These are phyloP conservation scores for Drosophila paulistorum DNA, from an alignment of 1,140 invertebrate genomes.

Conservation along the genomic window DNA sequence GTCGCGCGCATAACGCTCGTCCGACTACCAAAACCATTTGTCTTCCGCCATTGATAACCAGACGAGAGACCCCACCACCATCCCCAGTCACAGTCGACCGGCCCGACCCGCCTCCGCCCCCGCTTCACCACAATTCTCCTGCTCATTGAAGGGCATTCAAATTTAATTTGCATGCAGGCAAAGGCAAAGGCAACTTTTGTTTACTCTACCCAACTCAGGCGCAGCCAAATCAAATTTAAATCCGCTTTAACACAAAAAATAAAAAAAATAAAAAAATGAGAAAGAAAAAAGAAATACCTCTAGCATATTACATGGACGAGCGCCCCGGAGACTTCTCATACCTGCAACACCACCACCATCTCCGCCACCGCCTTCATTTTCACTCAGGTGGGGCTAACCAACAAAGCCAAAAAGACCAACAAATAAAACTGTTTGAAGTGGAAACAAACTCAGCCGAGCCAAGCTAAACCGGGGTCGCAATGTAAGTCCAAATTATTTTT, in stretches of 20 bases:
- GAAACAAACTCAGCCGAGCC: background rate
- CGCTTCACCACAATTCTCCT: conserved; percentile 13
- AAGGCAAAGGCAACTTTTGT: conserved; percentile 55
- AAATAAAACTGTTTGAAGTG: conserved; percentile 70
- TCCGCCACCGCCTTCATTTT: background rate
- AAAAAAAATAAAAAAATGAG: background rate
- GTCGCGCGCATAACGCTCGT: conserved; percentile 66
- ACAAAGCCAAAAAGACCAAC: background rate
- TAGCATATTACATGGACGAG: conserved; percentile 15
- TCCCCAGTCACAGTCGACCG: background rate
- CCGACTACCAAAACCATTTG: conserved; percentile 48
- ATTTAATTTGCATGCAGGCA: conserved; percentile 79
- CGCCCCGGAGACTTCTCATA: background rate
- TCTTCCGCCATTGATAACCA: conserved; percentile 62
- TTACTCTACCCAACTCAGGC: conserved; percentile 45
- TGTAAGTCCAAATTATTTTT: conserved; percentile 69
- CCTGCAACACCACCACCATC: background rate
- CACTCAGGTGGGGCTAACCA: conserved; percentile 41
- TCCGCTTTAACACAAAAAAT: conserved; percentile 35
- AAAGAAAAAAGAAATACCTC: background rate
- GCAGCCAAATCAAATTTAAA: conserved; percentile 55
- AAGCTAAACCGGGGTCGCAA: no score
- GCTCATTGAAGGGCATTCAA: conserved; percentile 75
- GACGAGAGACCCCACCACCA: conserved; percentile 6
- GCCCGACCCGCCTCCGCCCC: background rate